Evolutionary conservation across 2,113 vertebrate genomes (phyloP), one percentile per base, ranked within the genome.

Genomic region (Gnathonemus longibarbis): DNA sequence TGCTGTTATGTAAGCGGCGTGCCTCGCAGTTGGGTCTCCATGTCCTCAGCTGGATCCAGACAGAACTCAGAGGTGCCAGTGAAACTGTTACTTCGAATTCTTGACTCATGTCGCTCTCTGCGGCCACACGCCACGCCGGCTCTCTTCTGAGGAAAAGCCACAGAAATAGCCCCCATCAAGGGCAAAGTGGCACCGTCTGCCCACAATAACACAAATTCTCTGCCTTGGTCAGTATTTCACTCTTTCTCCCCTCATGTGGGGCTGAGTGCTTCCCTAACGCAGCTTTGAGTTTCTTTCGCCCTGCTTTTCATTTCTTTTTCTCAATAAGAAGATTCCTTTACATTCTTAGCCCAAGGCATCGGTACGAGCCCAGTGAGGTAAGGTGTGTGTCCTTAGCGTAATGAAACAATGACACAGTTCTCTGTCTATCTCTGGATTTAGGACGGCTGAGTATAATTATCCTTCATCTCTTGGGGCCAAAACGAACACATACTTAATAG

Each of bases 371-470:
- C 85, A 3, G 74, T 24, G 48, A 35, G 49, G 17, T 89, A 13
- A 84, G 39, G 52, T 31, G 52, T 50, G 19, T 8, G 89, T 89
- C 93, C 94, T 93, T 86, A 93, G 94, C 94, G 93, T 93, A 94
- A 95, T 95, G 91, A 94, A 92, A 94, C 93, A 94, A 94, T 95
- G 96, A 95, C 96, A 96, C 94, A 95, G 94, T 95, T 96, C 93
- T 91, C 90, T 52, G 92, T 95, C 95, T 96, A 96, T 96, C 95
- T 96, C 94, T 95, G 95, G 94, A 96, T 96, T 91, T 92, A 96
- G 96, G 96, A 95, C 96, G 92, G 93, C 93, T 90, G 92, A 93
- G 94, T 95, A 95, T 96, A 96, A 96, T 96, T 95, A 94, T 92
- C 95, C 92, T 94, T 94, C 93, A 94, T 95, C 96, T 96, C 95